Evolutionary conservation across 2,797 vertebrate genomes (phyloP).

Genomic region (Enteromius mattozi): DNA sequence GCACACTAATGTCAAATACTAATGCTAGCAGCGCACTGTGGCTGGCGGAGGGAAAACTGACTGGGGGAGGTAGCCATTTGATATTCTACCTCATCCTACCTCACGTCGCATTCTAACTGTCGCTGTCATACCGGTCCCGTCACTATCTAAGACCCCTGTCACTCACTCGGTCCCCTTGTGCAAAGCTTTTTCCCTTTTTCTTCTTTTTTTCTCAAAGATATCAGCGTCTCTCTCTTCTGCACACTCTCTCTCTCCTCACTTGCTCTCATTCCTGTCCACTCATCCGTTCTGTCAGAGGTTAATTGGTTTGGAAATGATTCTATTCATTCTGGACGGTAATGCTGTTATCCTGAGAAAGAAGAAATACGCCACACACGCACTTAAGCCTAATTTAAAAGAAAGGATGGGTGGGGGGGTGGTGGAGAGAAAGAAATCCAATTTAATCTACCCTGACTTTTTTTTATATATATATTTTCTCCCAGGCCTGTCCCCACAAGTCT

Average conservation of each 20-base stretch:
- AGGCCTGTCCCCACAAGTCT: conserved; percentile 81
- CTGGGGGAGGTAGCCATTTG: conserved; percentile 18
- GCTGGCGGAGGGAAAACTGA: conserved; percentile 38
- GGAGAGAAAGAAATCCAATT: conserved; percentile 81
- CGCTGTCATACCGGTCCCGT: conserved; percentile 47
- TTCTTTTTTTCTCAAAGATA: conserved; percentile 44
- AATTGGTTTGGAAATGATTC: conserved; percentile 90
- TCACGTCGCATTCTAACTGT: conserved; percentile 28
- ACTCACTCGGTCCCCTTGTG: conserved; percentile 52
- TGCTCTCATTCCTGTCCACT: conserved; percentile 81
- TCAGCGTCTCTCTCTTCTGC: conserved; percentile 28
- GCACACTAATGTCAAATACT: conserved; percentile 64
- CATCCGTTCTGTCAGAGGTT: conserved; percentile 86
- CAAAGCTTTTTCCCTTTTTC: conserved; percentile 48
- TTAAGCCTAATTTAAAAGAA: conserved; percentile 86
- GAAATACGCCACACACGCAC: conserved; percentile 75
- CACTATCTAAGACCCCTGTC: conserved; percentile 49
- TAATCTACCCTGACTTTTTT: conserved; percentile 72
- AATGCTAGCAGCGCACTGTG: conserved; percentile 64
- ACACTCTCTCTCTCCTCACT: conserved; percentile 50
- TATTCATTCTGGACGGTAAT: conserved; percentile 85
- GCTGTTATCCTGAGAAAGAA: conserved; percentile 84
- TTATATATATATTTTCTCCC: conserved; percentile 58
- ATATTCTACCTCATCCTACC: conserved; percentile 29
- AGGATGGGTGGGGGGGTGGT: conserved; percentile 53